phyloP scores from a whole-genome alignment of 2,113 vertebrate genomes.

The Chlamydotis undulata region DNA sequence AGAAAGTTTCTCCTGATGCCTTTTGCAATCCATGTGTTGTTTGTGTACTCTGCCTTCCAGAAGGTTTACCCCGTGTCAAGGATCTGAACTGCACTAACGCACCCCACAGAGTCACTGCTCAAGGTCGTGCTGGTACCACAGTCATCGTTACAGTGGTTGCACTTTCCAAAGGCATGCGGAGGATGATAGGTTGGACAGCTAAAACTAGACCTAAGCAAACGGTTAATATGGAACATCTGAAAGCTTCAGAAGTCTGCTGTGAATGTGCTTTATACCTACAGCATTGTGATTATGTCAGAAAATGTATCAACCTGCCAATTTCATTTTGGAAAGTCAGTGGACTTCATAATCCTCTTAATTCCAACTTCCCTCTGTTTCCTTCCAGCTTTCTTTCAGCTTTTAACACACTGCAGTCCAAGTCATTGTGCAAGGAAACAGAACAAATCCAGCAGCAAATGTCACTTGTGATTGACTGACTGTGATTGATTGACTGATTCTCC shows the following conservation, averaged over 20 bases:
- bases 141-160: not conserved
- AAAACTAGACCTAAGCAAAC: not conserved
- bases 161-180: not conserved
- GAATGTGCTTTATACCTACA: not conserved
- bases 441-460: not conserved
- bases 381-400: not conserved
- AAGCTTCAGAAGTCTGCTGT: not conserved
- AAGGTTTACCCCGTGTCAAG: not conserved
- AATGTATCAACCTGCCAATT: not conserved
- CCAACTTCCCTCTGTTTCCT: not conserved
- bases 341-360: slow-evolving; percentile 14
- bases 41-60: not conserved
- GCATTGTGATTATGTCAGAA: not conserved
- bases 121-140: not conserved
- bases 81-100: not conserved
- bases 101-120: not conserved
- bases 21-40: not conserved
- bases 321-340: not conserved
- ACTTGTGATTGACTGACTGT: not conserved
- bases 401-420: not conserved
- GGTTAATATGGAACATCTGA: not conserved
- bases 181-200: no score
- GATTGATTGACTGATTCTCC: not conserved
- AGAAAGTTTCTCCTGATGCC: not conserved
- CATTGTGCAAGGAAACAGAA: not conserved